Base-by-base conservation (phyloP, 2,888 invertebrate genomes). In the Thera britannica region DNA sequence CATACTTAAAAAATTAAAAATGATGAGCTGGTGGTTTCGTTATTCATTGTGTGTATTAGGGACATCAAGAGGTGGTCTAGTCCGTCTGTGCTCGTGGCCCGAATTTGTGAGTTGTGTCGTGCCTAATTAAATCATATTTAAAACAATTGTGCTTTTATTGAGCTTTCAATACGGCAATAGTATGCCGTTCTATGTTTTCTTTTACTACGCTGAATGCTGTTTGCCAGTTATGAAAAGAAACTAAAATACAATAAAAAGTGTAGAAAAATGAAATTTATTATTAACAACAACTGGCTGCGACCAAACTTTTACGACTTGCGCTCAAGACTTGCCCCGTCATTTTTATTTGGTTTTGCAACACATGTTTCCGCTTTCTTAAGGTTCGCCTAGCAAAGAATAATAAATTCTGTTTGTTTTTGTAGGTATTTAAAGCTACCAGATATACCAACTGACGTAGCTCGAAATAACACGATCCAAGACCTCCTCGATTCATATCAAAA, bases 401-500 rank as follows among this genome's bases (percentile, higher is more conserved):
- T 57, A 55, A 67, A 34, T 35, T n/a, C 3, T 51, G 2, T 34
- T 12, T 23, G 36, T 51, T 62, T 71, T 83, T 78, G 0, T 74
- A 94, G 94, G 73, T 94, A 92, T 79, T 79, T 94, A 67, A 92
- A 94, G 77, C 83, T 94, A 12, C 94, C 97, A 2, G 96, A 97
- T 62, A 94, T 97, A 62, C 97, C 97, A 0, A 89, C 95, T 2
- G 97, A 97, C 73, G 96, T 97, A 62, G 91, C 96, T 62, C 95
- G 95, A 7, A 98, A 98, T 81, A 95, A 95, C 51, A 97, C 96
- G 62, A 95, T 97, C 48, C 95, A 95, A 74, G 95, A 95, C 73
- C 88, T 97, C 36, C 95, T 96, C 77, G 95, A 95, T 73, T 95
- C 96, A 79, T 97, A 98, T 84, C 95, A 96, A 73, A 95, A 94